A percentile compares a stretch with the other conserved stretches of the same genome.
Conservation (phyloP, 2,888 invertebrate species). For the Choristoneura rosaceana region DNA sequence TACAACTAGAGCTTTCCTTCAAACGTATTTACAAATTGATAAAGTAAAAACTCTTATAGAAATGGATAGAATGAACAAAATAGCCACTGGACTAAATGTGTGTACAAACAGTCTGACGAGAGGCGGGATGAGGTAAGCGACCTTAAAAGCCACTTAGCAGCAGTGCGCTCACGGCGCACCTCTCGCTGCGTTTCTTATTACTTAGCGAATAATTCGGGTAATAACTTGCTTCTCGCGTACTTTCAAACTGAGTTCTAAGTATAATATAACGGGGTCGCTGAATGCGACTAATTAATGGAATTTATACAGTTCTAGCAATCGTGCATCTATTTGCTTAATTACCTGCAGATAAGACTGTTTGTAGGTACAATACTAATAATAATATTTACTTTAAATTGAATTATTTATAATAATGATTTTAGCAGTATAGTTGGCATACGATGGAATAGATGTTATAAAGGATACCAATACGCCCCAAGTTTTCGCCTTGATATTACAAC, state of each 20-base stretch:
- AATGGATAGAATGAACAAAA: constrained; percentile 65
- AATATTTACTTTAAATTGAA: constrained; percentile 12
- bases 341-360: constrained; percentile 42
- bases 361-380: constrained; percentile 16
- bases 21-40: not conserved
- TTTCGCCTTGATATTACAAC: constrained; percentile 52
- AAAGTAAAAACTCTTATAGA: constrained; percentile 34
- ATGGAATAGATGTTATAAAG: constrained; percentile 44
- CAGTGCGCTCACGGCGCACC: constrained; percentile 64
- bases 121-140: constrained; percentile 81
- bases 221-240: constrained; percentile 54
- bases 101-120: constrained; percentile 66
- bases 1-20: constrained; percentile 27
- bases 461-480: constrained; percentile 45
- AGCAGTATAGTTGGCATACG: not conserved
- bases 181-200: constrained; percentile 77
- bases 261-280: constrained; percentile 48
- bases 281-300: constrained; percentile 51
- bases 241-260: constrained; percentile 32
- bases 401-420: not conserved
- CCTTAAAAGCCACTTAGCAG: constrained; percentile 82
- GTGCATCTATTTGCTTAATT: constrained; percentile 45
- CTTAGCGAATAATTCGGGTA: constrained; percentile 72
- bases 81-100: constrained; percentile 63
- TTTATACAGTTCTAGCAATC: constrained; percentile 45